Percentiles rank a stretch among this genome's conserved stretches.
phyloP scores from a whole-genome alignment of 2,113 vertebrate genomes.

The Vombatus ursinus region DNA sequence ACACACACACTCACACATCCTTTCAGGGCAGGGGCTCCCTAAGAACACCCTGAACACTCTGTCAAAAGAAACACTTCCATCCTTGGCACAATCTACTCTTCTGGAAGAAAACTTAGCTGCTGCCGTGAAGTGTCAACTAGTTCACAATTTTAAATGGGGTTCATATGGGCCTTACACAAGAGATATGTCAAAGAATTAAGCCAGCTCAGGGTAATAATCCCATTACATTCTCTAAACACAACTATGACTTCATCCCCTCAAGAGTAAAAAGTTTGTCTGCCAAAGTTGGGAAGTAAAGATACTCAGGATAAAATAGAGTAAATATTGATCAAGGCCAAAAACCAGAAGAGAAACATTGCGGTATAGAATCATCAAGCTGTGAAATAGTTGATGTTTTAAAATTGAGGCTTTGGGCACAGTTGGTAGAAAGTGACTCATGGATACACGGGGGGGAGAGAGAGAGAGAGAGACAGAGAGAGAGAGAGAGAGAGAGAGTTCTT shows the following conservation, averaged over 20 bases:
- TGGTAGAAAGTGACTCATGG: not conserved
- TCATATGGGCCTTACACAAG: not conserved
- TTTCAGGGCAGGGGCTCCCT: not conserved
- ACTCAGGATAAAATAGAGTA: conserved; percentile 50
- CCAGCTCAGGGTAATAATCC: too few species aligned
- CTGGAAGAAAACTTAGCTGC: not conserved
- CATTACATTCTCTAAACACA: not conserved
- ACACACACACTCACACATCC: not conserved
- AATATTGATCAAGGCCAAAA: conserved; percentile 45
- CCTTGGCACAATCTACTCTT: not conserved
- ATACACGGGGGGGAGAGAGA: too few species aligned
- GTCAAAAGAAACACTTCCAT: not conserved
- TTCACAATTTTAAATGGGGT: not conserved
- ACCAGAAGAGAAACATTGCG: conserved; percentile 20
- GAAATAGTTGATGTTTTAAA: conserved; percentile 44
- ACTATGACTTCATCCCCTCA: not conserved
- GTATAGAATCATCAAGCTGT: conserved; percentile 23
- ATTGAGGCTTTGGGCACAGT: conserved; percentile 32
- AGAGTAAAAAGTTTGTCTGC: not conserved
- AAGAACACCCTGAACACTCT: not conserved
- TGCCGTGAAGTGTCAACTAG: not conserved
- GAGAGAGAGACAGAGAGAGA: too few species aligned
- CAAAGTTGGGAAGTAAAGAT: conserved; percentile 14
- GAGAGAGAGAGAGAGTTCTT: not conserved
- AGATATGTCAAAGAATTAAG: not conserved